Base-by-base conservation (phyloP, 30 jellyfish, hydroid and myxozoan species). In the Hydra vulgaris region DNA sequence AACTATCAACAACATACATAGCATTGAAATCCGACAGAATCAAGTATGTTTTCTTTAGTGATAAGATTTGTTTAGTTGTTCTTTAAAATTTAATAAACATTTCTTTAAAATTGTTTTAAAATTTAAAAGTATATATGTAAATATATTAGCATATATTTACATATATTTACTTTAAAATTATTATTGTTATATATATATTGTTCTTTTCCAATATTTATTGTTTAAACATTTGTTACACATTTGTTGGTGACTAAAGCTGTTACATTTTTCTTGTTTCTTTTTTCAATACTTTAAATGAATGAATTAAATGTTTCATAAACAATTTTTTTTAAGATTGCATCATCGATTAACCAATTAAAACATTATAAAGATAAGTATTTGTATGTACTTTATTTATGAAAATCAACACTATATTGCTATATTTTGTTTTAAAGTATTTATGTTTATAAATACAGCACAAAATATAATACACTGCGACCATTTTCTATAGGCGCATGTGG, bases 1-100 rank as follows among this genome's bases (percentile, higher is more conserved):
- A 25, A 81, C 99, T 8, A 85, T 93, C 76, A 88, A 93, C 71
- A 81, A 78, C 52, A 25, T 88, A 24, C 95, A 93, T 81, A 93
- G 99, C 66, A 86, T 84, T 52, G 94, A 84, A 61, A 80, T 93
- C 0, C 12, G 94, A 27, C 94, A 87, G 23, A 18, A 17, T 19
- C 97, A 93, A 75, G 99, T 93, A 76, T 1, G 7, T 79, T 70
- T 67, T 0, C 69, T 23, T 68, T n/a, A n/a, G n/a, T n/a, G n/a
- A n/a, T n/a, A n/a, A n/a, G n/a, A n/a, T n/a, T n/a, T n/a, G n/a
- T n/a, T n/a, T n/a, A n/a, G n/a, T n/a, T n/a, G 71, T n/a, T 56
- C 61, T 0, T 0, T 22, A 56, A 15, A 15, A 56, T 56, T n/a
- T 56, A n/a, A 56, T 17, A 56, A 56, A 15, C 17, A 56, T 56